Percentiles rank a stretch among this genome's conserved stretches.
phyloP scores from a whole-genome alignment of 2,888 invertebrate genomes.

The Brassicogethes aeneus region DNA sequence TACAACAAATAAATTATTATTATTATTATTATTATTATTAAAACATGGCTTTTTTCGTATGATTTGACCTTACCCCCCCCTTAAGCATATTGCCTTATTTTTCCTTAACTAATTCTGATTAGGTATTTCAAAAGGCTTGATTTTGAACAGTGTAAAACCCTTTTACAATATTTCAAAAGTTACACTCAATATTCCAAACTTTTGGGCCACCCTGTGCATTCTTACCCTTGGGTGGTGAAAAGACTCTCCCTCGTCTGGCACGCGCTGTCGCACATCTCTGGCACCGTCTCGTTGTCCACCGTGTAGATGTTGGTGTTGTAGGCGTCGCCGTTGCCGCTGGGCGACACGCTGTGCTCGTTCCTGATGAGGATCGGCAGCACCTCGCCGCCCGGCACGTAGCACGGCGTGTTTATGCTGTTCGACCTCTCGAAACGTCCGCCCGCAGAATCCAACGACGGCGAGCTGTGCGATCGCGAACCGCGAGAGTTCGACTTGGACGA shows the following conservation, averaged over 20 bases:
- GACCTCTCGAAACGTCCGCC: constrained; percentile 28
- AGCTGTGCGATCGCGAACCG: constrained; percentile 31
- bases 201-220: no score
- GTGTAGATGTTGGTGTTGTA: constrained; percentile 31
- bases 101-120: no score
- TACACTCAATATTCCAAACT: no score
- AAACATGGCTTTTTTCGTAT: no score
- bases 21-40: no score
- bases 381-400: constrained; percentile 44
- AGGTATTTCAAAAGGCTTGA: no score
- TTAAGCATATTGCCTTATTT: no score
- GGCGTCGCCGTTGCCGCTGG: constrained; percentile 30
- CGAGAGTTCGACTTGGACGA: constrained; percentile 11
- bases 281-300: constrained; percentile 34
- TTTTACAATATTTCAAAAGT: no score
- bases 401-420: constrained; percentile 31
- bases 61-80: no score
- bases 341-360: constrained; percentile 28
- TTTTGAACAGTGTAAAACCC: no score
- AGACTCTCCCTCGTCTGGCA: constrained; percentile 80
- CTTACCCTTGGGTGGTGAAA: constrained; percentile 42
- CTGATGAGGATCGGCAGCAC: constrained; percentile 37
- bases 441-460: constrained; percentile 26
- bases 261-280: constrained; percentile 63
- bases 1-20: no score